Percentiles rank a stretch among this genome's conserved stretches.
These are phyloP conservation scores for Tylochromis polylepis DNA, from an alignment of 2,113 vertebrate species.

Conservation along the genomic window DNA sequence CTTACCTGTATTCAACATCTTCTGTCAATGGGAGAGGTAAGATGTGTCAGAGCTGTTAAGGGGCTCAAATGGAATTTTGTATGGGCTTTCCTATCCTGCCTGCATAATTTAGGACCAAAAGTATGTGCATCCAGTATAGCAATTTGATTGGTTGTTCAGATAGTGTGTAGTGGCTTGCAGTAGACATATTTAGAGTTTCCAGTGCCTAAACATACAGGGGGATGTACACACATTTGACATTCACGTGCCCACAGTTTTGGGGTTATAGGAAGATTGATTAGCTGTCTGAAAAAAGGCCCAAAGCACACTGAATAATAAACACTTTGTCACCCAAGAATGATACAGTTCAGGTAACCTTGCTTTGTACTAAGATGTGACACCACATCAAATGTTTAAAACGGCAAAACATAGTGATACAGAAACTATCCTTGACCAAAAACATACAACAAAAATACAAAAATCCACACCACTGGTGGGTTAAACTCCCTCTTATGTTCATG, in stretches of 20 bases:
- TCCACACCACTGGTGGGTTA: neutral
- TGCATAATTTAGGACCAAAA: neutral
- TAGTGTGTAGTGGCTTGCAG: neutral
- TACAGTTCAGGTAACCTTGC: neutral
- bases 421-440: neutral
- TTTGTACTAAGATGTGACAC: neutral
- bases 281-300: neutral
- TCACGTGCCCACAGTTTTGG: neutral
- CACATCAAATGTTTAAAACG: neutral
- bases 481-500: neutral
- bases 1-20: neutral
- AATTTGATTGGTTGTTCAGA: neutral
- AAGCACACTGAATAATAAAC: neutral
- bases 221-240: neutral
- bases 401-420: neutral
- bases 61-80: neutral
- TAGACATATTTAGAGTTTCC: neutral
- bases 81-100: neutral
- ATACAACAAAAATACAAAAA: neutral
- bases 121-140: neutral
- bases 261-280: neutral
- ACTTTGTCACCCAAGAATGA: neutral
- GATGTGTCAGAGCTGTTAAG: neutral
- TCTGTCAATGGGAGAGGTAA: neutral
- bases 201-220: neutral